A percentile compares a stretch with the other conserved stretches of the same genome.
Conservation (phyloP, 1,140 invertebrate species). For the Archivesica marissinica region DNA sequence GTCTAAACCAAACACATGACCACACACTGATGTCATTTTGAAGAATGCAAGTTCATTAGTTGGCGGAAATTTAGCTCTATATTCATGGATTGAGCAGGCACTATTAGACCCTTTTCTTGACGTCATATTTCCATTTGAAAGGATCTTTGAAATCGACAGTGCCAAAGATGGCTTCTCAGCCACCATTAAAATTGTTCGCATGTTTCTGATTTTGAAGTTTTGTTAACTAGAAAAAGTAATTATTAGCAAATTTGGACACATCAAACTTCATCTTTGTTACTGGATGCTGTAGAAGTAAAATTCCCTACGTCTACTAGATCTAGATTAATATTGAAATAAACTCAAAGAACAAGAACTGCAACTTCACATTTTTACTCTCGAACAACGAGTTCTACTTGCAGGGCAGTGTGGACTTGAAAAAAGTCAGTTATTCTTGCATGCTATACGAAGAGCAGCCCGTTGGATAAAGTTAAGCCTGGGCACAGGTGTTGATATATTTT, state of each 20-base stretch:
- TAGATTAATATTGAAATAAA: too few relatives aligned
- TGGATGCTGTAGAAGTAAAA: not conserved
- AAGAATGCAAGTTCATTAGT: conserved; percentile 87
- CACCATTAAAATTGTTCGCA: conserved; percentile 98
- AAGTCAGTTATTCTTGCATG: too few relatives aligned
- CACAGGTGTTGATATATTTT: too few relatives aligned
- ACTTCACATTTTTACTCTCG: too few relatives aligned
- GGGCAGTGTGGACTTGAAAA: too few relatives aligned
- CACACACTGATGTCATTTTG: conserved; percentile 99
- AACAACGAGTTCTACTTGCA: too few relatives aligned
- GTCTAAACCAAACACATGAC: conserved; percentile 98
- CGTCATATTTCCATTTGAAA: conserved; percentile 93
- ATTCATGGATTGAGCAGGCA: conserved; percentile 97
- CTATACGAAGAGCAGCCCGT: too few relatives aligned
- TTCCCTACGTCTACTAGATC: too few relatives aligned
- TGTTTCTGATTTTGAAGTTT: conserved; percentile 52
- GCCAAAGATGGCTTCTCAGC: conserved; percentile 99
- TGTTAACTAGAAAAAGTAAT: not conserved
- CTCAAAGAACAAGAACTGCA: too few relatives aligned
- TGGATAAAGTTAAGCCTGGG: too few relatives aligned
- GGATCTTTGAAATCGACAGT: conserved; percentile 95
- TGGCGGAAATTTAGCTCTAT: conserved; percentile 89
- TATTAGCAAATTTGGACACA: not conserved
- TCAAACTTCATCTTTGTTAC: not conserved
- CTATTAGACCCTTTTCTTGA: conserved; percentile 96